A percentile compares a stretch with the other conserved stretches of the same genome.
Conservation (phyloP, 2,888 invertebrate genomes). For the Spodoptera littoralis region DNA sequence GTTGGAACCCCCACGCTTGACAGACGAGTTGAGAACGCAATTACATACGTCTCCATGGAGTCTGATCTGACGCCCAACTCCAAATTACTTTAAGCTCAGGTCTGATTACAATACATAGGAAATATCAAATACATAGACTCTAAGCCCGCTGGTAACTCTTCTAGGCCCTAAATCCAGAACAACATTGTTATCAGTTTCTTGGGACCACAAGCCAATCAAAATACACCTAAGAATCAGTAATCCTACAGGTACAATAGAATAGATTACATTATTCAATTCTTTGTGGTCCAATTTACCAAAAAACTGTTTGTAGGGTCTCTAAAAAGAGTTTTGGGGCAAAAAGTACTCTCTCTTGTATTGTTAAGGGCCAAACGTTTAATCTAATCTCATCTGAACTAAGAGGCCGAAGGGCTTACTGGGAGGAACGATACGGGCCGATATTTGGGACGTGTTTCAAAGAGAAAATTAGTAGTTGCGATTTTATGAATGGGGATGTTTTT, state of each 20-base stretch:
- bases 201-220: conserved; percentile 14
- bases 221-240: conserved; percentile 21
- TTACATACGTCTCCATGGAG: too few species aligned
- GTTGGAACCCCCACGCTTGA: too few species aligned
- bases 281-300: conserved; percentile 47
- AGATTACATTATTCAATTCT: conserved; percentile 54
- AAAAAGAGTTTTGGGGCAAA: conserved; percentile 60
- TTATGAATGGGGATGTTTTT: neutral
- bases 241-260: conserved; percentile 34
- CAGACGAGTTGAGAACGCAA: too few species aligned
- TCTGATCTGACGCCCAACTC: too few species aligned
- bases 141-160: too few species aligned
- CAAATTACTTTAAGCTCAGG: too few species aligned
- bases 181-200: too few species aligned
- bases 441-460: conserved; percentile 3
- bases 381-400: conserved; percentile 70
- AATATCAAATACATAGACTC: too few species aligned
- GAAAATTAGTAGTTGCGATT: too few species aligned
- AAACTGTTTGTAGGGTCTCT: conserved; percentile 37
- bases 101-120: too few species aligned
- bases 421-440: conserved; percentile 51
- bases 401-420: conserved; percentile 62
- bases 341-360: conserved; percentile 68
- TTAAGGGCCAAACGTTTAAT: conserved; percentile 69
- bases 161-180: too few species aligned